These are phyloP conservation scores for Ataeniobius toweri DNA, from an alignment of 2,797 vertebrate species.

Conservation along the genomic window DNA sequence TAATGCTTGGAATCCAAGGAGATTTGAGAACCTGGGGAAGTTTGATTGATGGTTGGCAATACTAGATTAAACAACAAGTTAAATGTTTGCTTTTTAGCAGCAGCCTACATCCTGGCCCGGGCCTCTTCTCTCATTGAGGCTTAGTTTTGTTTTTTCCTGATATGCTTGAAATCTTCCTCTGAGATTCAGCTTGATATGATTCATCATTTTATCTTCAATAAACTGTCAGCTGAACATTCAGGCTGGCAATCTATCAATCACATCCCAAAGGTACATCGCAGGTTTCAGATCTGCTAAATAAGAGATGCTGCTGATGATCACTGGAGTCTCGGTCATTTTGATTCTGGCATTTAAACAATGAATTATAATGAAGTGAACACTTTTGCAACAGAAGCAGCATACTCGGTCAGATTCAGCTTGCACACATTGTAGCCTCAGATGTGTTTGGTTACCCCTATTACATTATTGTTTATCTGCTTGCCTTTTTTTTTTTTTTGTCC, in stretches of 20 bases:
- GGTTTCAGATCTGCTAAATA: background rate
- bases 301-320: background rate
- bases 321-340: background rate
- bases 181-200: conserved; percentile 4
- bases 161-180: background rate
- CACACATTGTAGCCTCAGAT: background rate
- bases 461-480: background rate
- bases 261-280: background rate
- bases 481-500: background rate
- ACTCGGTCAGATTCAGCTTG: background rate
- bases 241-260: background rate
- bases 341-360: background rate
- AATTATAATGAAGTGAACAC: background rate
- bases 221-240: background rate
- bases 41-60: background rate
- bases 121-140: background rate
- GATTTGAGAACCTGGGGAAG: background rate
- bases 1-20: background rate
- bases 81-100: background rate
- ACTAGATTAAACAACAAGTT: background rate
- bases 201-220: background rate
- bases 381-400: background rate
- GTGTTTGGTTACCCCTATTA: background rate
- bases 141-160: background rate
- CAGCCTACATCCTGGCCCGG: background rate